These are phyloP conservation scores for Abramis brama DNA, from an alignment of 2,113 vertebrate species.

Conservation along the genomic window DNA sequence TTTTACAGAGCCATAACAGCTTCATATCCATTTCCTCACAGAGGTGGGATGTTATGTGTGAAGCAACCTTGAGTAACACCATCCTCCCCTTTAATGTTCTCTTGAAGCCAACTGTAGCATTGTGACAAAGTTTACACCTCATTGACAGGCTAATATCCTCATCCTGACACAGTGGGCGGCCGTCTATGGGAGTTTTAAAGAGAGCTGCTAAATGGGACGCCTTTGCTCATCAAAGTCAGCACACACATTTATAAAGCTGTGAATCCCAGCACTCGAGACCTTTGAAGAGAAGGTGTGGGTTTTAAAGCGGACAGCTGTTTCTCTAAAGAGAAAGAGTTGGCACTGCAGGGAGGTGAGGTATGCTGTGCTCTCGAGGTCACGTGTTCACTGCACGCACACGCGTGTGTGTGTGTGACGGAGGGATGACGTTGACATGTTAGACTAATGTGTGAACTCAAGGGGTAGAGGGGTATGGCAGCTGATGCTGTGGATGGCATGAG, in stretches of 20 bases:
- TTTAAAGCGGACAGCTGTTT: constrained; percentile 68
- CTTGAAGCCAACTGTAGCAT: constrained; percentile 61
- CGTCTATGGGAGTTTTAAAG: constrained; percentile 63
- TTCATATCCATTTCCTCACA: constrained; percentile 46
- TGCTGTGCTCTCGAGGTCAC: not conserved
- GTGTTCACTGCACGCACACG: not conserved
- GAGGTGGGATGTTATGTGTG: constrained; percentile 37
- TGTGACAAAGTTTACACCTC: constrained; percentile 69
- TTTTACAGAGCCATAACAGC: constrained; percentile 50
- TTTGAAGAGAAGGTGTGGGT: constrained; percentile 60
- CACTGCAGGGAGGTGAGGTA: constrained; percentile 26
- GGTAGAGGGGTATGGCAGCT: not conserved
- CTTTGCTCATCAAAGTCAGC: constrained; percentile 70
- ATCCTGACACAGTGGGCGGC: constrained; percentile 60
- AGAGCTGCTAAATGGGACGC: constrained; percentile 70
- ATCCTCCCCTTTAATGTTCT: constrained; percentile 32
- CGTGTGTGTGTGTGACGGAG: not conserved
- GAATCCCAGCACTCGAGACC: constrained; percentile 63
- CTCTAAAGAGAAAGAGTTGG: constrained; percentile 46
- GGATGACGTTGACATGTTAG: not conserved
- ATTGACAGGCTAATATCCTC: constrained; percentile 74
- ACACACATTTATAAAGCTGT: constrained; percentile 65
- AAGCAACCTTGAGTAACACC: constrained; percentile 35
- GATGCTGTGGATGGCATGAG: constrained; percentile 2
- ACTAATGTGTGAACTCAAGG: constrained; percentile 17